Conservation (phyloP, 1,140 invertebrate genomes). For the Lepidurus packardi region DNA sequence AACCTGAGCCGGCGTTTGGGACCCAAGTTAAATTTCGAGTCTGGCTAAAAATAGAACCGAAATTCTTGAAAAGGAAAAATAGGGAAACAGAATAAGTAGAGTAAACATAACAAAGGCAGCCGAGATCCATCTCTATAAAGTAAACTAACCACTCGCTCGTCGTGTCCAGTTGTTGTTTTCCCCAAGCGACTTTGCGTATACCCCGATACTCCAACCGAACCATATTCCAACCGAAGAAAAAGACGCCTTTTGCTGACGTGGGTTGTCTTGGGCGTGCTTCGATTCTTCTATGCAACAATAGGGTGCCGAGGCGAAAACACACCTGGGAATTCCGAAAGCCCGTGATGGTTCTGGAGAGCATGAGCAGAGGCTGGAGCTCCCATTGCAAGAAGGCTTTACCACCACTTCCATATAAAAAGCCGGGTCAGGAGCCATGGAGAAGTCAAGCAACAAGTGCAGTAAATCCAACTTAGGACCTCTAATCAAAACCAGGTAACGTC, state of each 20-base stretch:
- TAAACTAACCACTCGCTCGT: background rate
- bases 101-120: background rate
- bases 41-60: too few relatives aligned
- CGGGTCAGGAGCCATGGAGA: background rate
- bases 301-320: background rate
- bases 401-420: slow-evolving; percentile 7
- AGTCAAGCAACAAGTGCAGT: slow-evolving; percentile 14
- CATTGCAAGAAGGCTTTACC: background rate
- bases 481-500: background rate
- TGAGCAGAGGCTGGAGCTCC: background rate
- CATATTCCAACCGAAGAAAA: background rate
- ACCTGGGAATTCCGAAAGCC: slow-evolving; percentile 9
- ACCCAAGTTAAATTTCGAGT: background rate
- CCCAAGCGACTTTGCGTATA: background rate
- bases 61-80: background rate
- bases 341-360: background rate
- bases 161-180: background rate
- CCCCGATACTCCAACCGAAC: background rate
- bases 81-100: background rate
- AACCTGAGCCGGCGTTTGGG: background rate
- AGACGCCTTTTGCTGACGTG: background rate
- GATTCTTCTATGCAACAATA: background rate
- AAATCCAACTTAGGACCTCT: background rate
- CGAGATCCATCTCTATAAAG: background rate
- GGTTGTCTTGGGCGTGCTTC: background rate